Conservation (phyloP, 2,797 vertebrate species). For the Lutjanus argentimaculatus region DNA sequence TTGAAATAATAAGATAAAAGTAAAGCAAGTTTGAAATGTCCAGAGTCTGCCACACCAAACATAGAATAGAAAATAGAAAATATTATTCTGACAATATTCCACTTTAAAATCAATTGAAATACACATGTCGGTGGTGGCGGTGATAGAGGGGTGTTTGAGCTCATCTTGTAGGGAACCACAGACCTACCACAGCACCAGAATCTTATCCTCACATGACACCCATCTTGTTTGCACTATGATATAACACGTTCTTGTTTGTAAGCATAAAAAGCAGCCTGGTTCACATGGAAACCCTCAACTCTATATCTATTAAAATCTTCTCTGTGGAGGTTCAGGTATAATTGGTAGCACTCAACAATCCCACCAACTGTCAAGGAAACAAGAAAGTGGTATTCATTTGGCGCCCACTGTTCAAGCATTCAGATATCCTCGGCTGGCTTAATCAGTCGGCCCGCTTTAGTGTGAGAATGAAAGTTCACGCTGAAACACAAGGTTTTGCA, state of each 20-base stretch:
- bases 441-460: constrained; percentile 62
- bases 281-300: constrained; percentile 56
- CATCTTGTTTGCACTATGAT: constrained; percentile 18
- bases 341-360: constrained; percentile 55
- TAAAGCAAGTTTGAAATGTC: too few relatives aligned
- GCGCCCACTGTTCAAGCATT: constrained; percentile 45
- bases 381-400: constrained; percentile 62
- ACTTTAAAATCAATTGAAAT: too few relatives aligned
- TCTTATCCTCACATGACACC: background rate
- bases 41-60: too few relatives aligned
- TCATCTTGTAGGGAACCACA: background rate
- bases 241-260: constrained; percentile 29
- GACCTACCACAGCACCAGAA: background rate
- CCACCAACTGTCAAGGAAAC: constrained; percentile 70
- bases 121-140: too few relatives aligned
- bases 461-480: constrained; percentile 81
- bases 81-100: too few relatives aligned
- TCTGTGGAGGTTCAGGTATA: constrained; percentile 47
- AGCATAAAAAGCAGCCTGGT: constrained; percentile 32
- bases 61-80: too few relatives aligned
- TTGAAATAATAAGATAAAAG: too few relatives aligned
- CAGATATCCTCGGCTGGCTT: constrained; percentile 63
- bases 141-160: too few relatives aligned
- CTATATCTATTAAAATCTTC: constrained; percentile 25
- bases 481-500: constrained; percentile 72